These are phyloP conservation scores for Xiphophorus birchmanni DNA, from an alignment of 2,797 vertebrate species.

Conservation along the genomic window DNA sequence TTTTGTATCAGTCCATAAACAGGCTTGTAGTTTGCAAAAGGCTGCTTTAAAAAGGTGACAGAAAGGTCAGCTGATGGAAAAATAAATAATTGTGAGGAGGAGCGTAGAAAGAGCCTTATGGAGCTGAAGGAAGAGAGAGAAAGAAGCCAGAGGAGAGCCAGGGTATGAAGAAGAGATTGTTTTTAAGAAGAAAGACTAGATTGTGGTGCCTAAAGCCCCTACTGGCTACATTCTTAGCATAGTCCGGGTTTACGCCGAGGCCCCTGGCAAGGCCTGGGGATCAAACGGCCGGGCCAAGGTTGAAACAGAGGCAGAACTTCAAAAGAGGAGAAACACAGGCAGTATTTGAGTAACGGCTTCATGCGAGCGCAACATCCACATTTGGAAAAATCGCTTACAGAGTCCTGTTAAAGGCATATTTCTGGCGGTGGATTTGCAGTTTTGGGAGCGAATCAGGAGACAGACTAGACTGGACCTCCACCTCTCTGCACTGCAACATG, in stretches of 20 bases:
- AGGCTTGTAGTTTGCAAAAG: conserved; percentile 33
- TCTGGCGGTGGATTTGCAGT: background rate
- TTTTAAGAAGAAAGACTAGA: conserved; percentile 54
- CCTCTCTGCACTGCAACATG: background rate
- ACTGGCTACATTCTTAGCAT: conserved; percentile 69
- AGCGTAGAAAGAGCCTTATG: conserved; percentile 9
- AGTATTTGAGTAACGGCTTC: conserved; percentile 28
- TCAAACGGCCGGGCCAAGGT: conserved; percentile 41
- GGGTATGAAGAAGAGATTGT: conserved; percentile 44
- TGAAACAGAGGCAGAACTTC: conserved; percentile 32
- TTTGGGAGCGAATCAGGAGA: background rate
- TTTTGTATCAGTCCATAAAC: conserved; percentile 46
- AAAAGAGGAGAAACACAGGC: conserved; percentile 44
- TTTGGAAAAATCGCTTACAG: conserved; percentile 25
- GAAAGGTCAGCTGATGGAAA: conserved; percentile 43
- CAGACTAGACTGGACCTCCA: background rate
- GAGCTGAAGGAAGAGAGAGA: conserved; percentile 27
- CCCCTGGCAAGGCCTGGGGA: conserved; percentile 45
- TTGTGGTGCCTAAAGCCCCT: conserved; percentile 64
- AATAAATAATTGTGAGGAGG: conserved; percentile 36
- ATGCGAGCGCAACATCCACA: conserved; percentile 9
- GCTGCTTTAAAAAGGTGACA: conserved; percentile 58
- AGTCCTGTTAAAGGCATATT: conserved; percentile 10
- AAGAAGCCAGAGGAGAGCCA: conserved; percentile 5
- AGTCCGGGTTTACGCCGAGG: conserved; percentile 63